Evolutionary conservation across 2,113 vertebrate genomes (phyloP).

Genomic region (Petaurus breviceps): DNA sequence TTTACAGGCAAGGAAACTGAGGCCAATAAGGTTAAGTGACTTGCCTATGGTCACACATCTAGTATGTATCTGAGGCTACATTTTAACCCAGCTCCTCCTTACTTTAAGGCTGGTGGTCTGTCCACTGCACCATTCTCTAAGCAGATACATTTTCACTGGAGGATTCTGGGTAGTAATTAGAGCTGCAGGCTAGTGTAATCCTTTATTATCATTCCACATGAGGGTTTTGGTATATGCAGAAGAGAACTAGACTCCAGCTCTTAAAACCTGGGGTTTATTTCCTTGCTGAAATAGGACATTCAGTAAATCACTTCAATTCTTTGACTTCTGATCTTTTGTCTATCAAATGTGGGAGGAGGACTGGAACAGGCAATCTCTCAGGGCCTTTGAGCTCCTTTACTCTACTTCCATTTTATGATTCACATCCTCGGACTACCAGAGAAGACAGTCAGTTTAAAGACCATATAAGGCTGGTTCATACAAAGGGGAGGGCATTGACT

Average conservation of each 20-base stretch:
- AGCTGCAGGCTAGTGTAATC: background rate
- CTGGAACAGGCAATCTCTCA: background rate
- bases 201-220: rapidly evolving
- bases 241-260: background rate
- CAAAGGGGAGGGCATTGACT: background rate
- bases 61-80: background rate
- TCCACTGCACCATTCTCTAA: background rate
- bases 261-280: background rate
- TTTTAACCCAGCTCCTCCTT: background rate
- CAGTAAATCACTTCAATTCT: background rate
- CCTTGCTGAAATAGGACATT: background rate
- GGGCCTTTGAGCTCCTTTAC: background rate
- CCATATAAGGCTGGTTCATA: background rate
- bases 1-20: background rate
- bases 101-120: background rate
- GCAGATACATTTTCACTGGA: rapidly evolving
- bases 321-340: background rate
- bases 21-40: background rate
- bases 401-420: background rate
- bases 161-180: background rate
- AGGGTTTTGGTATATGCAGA: background rate
- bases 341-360: background rate
- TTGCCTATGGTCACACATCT: background rate
- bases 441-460: background rate
- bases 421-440: background rate